Base-by-base conservation (phyloP, 1,140 invertebrate species). In the Drosophila littoralis region DNA sequence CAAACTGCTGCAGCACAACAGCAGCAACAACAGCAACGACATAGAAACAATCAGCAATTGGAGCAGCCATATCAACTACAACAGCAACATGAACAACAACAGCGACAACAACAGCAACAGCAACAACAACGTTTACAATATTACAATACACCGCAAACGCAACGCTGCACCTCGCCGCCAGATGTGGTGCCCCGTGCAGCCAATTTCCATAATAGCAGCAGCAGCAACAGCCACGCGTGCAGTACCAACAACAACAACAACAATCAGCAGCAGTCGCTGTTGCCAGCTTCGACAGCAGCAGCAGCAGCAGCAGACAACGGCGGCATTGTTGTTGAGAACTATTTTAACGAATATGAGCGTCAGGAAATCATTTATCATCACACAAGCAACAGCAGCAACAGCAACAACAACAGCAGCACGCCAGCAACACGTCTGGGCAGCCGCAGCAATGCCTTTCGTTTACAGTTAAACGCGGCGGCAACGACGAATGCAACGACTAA, bases 291-390 rank as follows among this genome's bases (percentile, higher is more conserved):
- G 54, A 50, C 63, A 63, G 64, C 48, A 50, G 60, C 71, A 57
- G 35, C 79, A 15, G 40, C 61, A 63, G 58, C 68, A 15, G 32
- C 57, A 42, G 1, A 61, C 36, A 52, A 61, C 7, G 75, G 59
- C 68, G 89, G 89, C 72, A 91, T 91, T 83, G 81, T 91, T 89
- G 89, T 91, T 58, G 89, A 91, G 75, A 91, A 91, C 70, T 91
- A 91, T 91, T 91, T 91, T 67, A 91, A 91, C 80, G 89, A 91
- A 83, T 91, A 91, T 72, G 89, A 91, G 74, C 89, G 89, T 83
- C 89, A 91, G 89, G 89, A 91, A 91, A 91, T 91, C 85, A 91
- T 91, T 77, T 91, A 91, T 91, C 88, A 90, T 79, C 81, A 80
- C 61, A 84, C 77, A 74, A 83, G 71, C 68, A 88, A 63, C 28